These are phyloP conservation scores for Pammene aurita DNA, from an alignment of 2,888 invertebrate species.

Conservation along the genomic window DNA sequence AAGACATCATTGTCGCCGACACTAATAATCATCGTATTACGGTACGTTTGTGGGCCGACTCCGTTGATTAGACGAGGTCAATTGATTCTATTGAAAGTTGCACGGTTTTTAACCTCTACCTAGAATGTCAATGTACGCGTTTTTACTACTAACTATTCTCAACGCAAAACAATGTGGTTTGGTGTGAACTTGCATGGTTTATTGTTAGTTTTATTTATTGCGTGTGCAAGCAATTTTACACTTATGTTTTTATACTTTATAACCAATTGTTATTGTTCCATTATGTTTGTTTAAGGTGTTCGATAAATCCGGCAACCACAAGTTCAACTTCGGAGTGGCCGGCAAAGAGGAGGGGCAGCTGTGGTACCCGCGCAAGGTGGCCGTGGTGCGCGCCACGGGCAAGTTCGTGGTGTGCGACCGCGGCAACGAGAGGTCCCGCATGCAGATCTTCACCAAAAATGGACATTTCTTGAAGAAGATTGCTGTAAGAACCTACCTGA, in stretches of 20 bases:
- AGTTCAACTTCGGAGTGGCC: constrained; percentile 96
- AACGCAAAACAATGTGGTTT: too few relatives aligned
- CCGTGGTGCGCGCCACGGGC: constrained; percentile 92
- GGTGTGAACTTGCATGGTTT: neutral
- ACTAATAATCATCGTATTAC: constrained; percentile 98
- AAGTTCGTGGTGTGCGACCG: constrained; percentile 99
- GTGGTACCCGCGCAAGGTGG: constrained; percentile 98
- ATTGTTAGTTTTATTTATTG: neutral
- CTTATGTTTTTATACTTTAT: neutral
- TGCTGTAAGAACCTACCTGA: constrained; percentile 80
- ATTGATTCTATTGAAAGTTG: constrained; percentile 12
- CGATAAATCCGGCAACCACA: constrained; percentile 96
- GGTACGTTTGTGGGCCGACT: constrained; percentile 67
- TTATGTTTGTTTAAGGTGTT: constrained; percentile 86
- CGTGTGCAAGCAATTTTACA: too few relatives aligned
- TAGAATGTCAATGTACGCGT: too few relatives aligned
- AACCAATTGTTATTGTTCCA: neutral
- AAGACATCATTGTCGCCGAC: constrained; percentile 98
- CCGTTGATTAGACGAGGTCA: constrained; percentile 8
- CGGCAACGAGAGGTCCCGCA: constrained; percentile 97
- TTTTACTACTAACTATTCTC: neutral
- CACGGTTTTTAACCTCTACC: too few relatives aligned
- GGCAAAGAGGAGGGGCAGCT: constrained; percentile 98
- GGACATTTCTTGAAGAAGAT: constrained; percentile 98
- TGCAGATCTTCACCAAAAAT: constrained; percentile 98